Base-by-base conservation (phyloP, 2,797 vertebrate genomes). In the Crotalus adamanteus region DNA sequence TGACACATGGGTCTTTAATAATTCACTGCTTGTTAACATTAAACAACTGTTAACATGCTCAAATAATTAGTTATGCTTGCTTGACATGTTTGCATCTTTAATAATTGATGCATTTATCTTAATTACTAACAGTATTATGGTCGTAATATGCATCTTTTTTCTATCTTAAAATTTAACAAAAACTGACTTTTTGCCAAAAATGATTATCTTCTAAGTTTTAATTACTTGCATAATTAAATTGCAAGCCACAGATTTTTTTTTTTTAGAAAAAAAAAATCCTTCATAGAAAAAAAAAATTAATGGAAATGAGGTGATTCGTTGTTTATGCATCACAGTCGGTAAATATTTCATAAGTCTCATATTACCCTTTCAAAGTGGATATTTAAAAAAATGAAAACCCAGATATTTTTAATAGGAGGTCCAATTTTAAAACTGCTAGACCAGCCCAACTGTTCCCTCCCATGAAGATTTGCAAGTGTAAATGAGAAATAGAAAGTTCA, bases 101-200 rank as follows among this genome's bases (percentile, higher is more conserved):
- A 99, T 99, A 99, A 99, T 99, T 99, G 98, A 99, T 99, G 98
- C 98, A 98, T 99, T 99, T 99, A 99, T 99, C 99, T 99, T 99
- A 99, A 99, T 99, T 99, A 99, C 98, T 98, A 99, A 98, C 98
- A 98, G 98, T 98, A 98, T 99, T 99, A 98, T 99, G 98, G 98
- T 97, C 97, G 89, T 98, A 98, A 98, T 98, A 97, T 95, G 98
- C 97, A 98, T 98, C 98, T 98, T 98, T 98, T 98, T 98, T 98
- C 97, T 98, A 98, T 98, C 97, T 98, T 98, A 98, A 98, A 98
- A 98, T 98, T 97, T 97, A 97, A 97, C 96, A 97, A 98, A 98
- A 98, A 98, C 97, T 98, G 98, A 98, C 98, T 98, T 98, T 98
- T 98, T 98, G 97, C 98, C 98, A 99, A 98, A 98, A 98, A 98